Percentiles rank a stretch among this genome's conserved stretches.
Evolutionary conservation across 2,888 invertebrate species (phyloP).

Genomic region (Petrophora chlorosata): DNA sequence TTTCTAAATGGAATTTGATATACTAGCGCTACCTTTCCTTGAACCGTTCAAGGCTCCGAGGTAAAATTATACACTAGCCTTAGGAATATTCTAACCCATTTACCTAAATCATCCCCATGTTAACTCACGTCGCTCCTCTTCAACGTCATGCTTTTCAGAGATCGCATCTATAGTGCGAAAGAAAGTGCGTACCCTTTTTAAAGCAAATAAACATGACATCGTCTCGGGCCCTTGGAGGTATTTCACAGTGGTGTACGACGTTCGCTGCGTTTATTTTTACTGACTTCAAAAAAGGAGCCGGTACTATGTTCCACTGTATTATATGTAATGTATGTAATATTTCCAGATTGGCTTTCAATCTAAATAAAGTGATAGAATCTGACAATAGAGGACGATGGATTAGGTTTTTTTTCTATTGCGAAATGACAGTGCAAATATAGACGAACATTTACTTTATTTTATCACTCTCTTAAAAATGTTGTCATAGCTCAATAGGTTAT

Average conservation of each 20-base stretch:
- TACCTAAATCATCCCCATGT: slow-evolving; percentile 57
- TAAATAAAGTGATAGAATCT: not conserved
- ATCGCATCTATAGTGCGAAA: slow-evolving; percentile 55
- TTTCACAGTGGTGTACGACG: slow-evolving; percentile 13
- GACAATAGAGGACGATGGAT: not conserved
- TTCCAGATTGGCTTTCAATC: not conserved
- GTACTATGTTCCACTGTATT: too few relatives aligned
- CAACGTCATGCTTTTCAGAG: slow-evolving; percentile 61
- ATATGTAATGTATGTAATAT: too few relatives aligned
- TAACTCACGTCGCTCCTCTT: slow-evolving; percentile 66
- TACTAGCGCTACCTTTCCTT: slow-evolving; percentile 13
- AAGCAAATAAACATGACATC: slow-evolving; percentile 79
- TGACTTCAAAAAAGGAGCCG: too few relatives aligned
- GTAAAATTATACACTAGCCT: slow-evolving; percentile 35
- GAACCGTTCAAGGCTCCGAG: slow-evolving; percentile 20
- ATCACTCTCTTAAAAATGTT: too few relatives aligned
- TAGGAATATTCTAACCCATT: slow-evolving; percentile 56
- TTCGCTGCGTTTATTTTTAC: not conserved
- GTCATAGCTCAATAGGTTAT: too few relatives aligned
- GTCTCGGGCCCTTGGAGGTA: slow-evolving; percentile 44
- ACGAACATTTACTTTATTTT: too few relatives aligned
- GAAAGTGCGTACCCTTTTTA: slow-evolving; percentile 67
- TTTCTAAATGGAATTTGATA: slow-evolving; percentile 3
- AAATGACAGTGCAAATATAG: not conserved
- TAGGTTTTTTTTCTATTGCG: not conserved